phyloP scores from a whole-genome alignment of 2,113 vertebrate genomes.

The Pelecanoides urinatrix region DNA sequence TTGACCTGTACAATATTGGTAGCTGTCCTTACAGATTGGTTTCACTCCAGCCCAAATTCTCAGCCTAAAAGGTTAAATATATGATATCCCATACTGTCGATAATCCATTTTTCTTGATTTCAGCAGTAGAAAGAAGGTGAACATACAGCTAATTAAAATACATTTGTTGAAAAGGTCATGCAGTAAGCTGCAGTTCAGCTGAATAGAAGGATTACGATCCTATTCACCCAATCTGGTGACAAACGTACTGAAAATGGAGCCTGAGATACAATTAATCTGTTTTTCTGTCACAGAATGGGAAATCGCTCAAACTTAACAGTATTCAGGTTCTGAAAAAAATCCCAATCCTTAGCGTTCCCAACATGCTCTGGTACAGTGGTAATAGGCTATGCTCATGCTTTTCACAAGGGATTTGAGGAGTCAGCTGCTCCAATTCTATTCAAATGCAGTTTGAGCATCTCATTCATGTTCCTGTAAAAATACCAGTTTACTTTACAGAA shows the following conservation, averaged over 20 bases:
- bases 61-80: conserved; percentile 66
- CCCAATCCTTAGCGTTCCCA: background rate
- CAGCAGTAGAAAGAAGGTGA: conserved; percentile 61
- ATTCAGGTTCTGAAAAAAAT: conserved; percentile 8
- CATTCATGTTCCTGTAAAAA: background rate
- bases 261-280: conserved; percentile 42
- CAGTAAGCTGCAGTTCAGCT: conserved; percentile 62
- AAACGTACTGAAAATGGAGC: conserved; percentile 41
- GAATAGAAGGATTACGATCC: conserved; percentile 71
- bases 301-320: background rate
- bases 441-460: background rate
- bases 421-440: conserved; percentile 13
- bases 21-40: conserved; percentile 49
- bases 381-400: background rate
- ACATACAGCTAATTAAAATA: conserved; percentile 66
- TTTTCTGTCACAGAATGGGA: conserved; percentile 29
- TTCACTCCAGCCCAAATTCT: conserved; percentile 49
- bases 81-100: conserved; percentile 40
- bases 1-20: conserved; percentile 49
- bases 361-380: background rate
- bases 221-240: conserved; percentile 56
- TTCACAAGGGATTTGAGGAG: conserved; percentile 10
- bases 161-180: conserved; percentile 73
- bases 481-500: background rate
- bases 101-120: conserved; percentile 57